Conservation (phyloP, 2,797 vertebrate genomes). For the Platalea minor region DNA sequence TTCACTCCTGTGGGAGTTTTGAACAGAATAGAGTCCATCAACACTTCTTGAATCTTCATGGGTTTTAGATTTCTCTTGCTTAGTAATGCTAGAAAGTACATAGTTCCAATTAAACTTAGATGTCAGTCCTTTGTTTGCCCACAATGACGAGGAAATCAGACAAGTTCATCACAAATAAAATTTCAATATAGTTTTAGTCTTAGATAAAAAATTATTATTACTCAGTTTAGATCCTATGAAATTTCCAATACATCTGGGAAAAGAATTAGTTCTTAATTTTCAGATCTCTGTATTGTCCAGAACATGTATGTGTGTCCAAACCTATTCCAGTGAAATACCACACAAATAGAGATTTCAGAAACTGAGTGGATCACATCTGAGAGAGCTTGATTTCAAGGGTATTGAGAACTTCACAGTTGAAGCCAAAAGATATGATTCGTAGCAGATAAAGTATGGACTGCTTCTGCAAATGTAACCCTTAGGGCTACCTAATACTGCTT, state of each 20-base stretch:
- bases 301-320: not conserved
- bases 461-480: constrained; percentile 12
- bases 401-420: not conserved
- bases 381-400: not conserved
- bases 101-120: not conserved
- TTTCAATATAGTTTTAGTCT: not conserved
- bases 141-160: not conserved
- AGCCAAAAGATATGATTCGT: constrained; percentile 21
- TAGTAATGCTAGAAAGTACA: not conserved
- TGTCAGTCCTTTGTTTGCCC: not conserved
- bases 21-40: not conserved
- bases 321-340: not conserved
- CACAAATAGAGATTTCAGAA: not conserved
- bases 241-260: not conserved
- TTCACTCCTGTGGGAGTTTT: not conserved
- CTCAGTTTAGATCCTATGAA: not conserved
- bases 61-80: not conserved
- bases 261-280: not conserved
- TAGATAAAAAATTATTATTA: not conserved
- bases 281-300: not conserved
- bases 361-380: not conserved
- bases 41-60: not conserved
- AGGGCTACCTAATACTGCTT: not conserved
- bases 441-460: not conserved
- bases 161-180: not conserved